A percentile compares a stretch with the other conserved stretches of the same genome.
These are phyloP conservation scores for Heliconius melpomene DNA, from an alignment of 1,140 invertebrate genomes.

Conservation along the genomic window DNA sequence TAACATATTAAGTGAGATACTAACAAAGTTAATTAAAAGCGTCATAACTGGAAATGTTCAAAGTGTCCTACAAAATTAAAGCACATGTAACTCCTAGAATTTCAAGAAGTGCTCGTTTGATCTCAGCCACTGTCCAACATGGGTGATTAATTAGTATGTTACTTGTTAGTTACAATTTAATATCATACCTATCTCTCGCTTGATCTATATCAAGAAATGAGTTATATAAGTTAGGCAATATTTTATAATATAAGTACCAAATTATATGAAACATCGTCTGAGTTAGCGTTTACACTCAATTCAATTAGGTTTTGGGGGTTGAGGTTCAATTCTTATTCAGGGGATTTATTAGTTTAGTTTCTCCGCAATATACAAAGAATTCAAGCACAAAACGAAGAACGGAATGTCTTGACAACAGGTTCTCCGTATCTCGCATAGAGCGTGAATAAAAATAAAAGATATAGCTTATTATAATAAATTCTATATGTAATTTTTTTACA, in stretches of 20 bases:
- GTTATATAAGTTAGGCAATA: background rate
- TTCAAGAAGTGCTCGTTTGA: conserved; percentile 24
- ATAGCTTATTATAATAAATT: no score
- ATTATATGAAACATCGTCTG: background rate
- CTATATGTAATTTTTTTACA: background rate
- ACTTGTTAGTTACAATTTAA: background rate
- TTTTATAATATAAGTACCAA: background rate
- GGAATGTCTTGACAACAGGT: no score
- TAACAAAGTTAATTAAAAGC: background rate
- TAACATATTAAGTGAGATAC: background rate
- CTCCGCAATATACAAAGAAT: no score
- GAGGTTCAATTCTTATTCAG: no score
- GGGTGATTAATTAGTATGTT: background rate
- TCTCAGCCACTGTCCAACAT: conserved; percentile 2
- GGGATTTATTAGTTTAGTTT: no score
- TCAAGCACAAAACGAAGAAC: no score
- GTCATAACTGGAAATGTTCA: conserved; percentile 4
- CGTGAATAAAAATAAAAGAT: no score
- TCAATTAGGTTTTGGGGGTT: no score
- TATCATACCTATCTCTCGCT: background rate
- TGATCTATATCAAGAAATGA: no score
- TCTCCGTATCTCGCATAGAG: no score
- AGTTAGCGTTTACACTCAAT: no score
- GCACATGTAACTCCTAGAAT: background rate
- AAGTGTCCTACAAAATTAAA: background rate